Percentiles rank a stretch among this genome's conserved stretches.
Conservation (phyloP, 2,113 vertebrate genomes). For the Oxyruncus cristatus region DNA sequence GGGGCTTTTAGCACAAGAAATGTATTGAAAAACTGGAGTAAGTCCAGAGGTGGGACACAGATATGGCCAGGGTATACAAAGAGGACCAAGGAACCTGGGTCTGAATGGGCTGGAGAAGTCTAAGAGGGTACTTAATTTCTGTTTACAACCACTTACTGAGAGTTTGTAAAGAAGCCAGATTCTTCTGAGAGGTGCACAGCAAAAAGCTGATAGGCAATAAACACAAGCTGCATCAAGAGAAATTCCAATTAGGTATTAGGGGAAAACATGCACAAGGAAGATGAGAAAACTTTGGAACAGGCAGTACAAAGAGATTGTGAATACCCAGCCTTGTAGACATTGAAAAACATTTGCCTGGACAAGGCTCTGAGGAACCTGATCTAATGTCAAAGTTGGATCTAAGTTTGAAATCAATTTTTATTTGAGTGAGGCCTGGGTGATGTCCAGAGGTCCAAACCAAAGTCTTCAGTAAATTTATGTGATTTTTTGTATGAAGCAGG, state of each 20-base stretch:
- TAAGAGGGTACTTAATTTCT: background rate
- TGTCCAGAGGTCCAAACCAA: background rate
- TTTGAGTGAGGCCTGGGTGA: background rate
- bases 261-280: background rate
- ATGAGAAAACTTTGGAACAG: background rate
- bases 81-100: background rate
- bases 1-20: background rate
- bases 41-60: background rate
- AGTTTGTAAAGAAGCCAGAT: background rate
- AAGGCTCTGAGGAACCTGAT: background rate
- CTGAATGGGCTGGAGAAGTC: background rate
- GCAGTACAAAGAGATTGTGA: background rate
- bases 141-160: background rate
- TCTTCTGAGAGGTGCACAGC: background rate
- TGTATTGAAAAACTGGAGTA: background rate
- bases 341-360: background rate
- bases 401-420: background rate
- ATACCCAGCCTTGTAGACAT: background rate
- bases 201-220: background rate
- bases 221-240: background rate
- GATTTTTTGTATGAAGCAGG: background rate
- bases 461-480: background rate
- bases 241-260: background rate
- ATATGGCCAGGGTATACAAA: background rate
- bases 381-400: background rate